These are phyloP conservation scores for Ceratina calcarata DNA, from an alignment of 1,140 invertebrate species.

Conservation along the genomic window DNA sequence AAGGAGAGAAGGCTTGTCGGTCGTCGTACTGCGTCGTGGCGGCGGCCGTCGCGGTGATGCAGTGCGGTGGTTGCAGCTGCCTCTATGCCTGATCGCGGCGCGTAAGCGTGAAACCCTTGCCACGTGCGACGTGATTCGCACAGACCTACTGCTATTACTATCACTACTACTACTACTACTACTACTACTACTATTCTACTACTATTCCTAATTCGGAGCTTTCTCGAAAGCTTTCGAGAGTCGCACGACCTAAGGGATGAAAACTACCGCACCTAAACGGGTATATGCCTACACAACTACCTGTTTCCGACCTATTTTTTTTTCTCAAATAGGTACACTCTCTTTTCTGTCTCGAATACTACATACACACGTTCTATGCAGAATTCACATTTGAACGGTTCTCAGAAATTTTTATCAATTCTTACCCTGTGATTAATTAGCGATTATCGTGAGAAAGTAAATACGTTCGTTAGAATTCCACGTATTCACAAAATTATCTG, in stretches of 20 bases:
- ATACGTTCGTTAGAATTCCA: no score
- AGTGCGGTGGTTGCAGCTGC: slow-evolving; percentile 80
- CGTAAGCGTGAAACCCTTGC: slow-evolving; percentile 67
- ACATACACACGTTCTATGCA: background rate
- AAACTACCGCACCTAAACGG: slow-evolving; percentile 78
- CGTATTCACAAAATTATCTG: no score
- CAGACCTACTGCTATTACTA: slow-evolving; percentile 55
- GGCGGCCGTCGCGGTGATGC: slow-evolving; percentile 79
- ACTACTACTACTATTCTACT: slow-evolving; percentile 55
- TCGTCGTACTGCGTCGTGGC: slow-evolving; percentile 80
- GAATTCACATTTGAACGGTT: no score
- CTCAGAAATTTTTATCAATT: no score
- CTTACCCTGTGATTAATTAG: no score
- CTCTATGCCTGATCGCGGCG: slow-evolving; percentile 74
- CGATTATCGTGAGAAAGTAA: no score
- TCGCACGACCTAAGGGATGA: slow-evolving; percentile 76
- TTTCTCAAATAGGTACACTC: slow-evolving; percentile 4
- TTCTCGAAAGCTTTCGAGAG: slow-evolving; percentile 73
- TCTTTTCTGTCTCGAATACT: no score
- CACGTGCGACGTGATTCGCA: slow-evolving; percentile 75
- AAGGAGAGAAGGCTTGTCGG: slow-evolving; percentile 76
- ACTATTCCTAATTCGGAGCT: slow-evolving; percentile 64
- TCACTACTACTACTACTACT: slow-evolving; percentile 16
- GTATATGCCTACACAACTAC: slow-evolving; percentile 78
- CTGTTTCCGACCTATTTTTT: slow-evolving; percentile 69